Evolutionary conservation across 2,888 invertebrate genomes (phyloP), one percentile per base, ranked within the genome.

Genomic region (Cylloceria caligata): DNA sequence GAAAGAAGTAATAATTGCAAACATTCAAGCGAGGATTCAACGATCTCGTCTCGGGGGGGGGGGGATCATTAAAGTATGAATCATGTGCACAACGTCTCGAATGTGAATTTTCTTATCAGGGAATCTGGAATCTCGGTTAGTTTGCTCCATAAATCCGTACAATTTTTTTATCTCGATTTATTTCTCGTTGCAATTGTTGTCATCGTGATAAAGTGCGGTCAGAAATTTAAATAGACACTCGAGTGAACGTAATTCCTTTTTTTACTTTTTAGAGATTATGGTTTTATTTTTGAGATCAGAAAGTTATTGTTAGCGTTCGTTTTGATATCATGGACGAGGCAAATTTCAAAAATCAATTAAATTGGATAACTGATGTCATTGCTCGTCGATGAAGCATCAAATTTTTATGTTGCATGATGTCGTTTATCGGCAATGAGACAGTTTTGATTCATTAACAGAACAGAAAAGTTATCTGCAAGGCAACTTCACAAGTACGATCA

Each of bases 71-170:
- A 4, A 13, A 11, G 55, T 34, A 55, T 71, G 64, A 55, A 77
- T 77, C 52, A 36, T 57, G 19, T 30, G 30, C 39, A 27, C 76
- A 24, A 60, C 34, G 34, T 30, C 65, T 34, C 19, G 30, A 80
- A 62, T 36, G 62, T 75, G 45, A 74, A 74, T 69, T 27, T 55
- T 47, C 45, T 74, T 74, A 74, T 69, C 68, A 16, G 39, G 45
- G 5, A 30, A 19, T 39, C 19, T 52, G 55, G 36, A 69, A 80
- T 74, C 73, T n/a, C 39, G n/a, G 21, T 68, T 65, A 42, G 69
- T 65, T 80, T 75, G 69, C 69, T 80, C 55, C 39, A 49, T 34
- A 74, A 75, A 80, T 69, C 68, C 62, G 49, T 13, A 62, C 19
- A 27, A 45, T 55, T 71, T 73, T n/a, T 47, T 75, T 80, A 65